Base-by-base conservation (phyloP, 2,797 vertebrate species). In the Morus bassanus region DNA sequence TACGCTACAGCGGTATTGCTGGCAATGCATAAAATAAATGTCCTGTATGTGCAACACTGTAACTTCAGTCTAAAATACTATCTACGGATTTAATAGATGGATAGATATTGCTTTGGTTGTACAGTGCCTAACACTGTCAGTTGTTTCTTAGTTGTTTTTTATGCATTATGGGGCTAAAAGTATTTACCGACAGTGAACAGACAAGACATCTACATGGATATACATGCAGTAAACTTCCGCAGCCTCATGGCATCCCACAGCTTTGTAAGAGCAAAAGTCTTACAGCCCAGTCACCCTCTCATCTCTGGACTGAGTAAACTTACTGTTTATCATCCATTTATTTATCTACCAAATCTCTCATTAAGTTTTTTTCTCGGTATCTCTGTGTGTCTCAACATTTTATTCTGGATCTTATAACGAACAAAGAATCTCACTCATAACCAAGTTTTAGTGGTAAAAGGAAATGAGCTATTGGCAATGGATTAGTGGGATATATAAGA, bases 11-110 rank as follows among this genome's bases (percentile, higher is more conserved):
- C 33, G 79, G 89, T 95, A 96, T 88, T 98, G 98, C 97, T 98
- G 97, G 97, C 97, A 96, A 96, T 95, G 98, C 98, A 98, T 95
- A 97, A 98, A 98, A 97, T 96, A 97, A 98, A 97, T 95, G 94
- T 88, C 94, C 73, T 97, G 87, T 89, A 91, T 96, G 95, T 97
- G 89, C 96, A 96, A 94, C 45, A 91, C 94, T 91, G 96, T 67
- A 95, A 76, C 95, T 97, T 83, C 78, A 86, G 93, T 91, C 96
- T 95, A 92, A 97, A 97, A 91, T 91, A 91, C 77, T 86, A 50
- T 53, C 48, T 81, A 37, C 51, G 87, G 59, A 81, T 93, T 93
- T 96, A 94, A 89, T 96, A 91, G 59, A 84, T 85, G 84, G 78
- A 68, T 91, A 93, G 77, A 63, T 90, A 85, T 56, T 90, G 67